These are phyloP conservation scores for Tetheella fluctuosa DNA, from an alignment of 2,888 invertebrate species.

Conservation along the genomic window DNA sequence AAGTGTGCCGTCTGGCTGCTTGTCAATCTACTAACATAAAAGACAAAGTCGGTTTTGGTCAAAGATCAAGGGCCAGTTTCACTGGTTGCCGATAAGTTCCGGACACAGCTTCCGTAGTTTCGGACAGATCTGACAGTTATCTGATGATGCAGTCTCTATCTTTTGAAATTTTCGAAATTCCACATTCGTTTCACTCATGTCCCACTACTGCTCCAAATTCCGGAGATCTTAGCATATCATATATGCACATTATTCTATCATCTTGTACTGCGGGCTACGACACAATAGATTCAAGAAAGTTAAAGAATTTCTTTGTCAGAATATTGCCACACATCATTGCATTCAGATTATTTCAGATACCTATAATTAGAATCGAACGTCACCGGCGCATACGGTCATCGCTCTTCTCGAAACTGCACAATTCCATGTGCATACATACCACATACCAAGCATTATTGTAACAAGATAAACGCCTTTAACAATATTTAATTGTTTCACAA, in stretches of 20 bases:
- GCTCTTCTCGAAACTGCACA: conserved; percentile 60
- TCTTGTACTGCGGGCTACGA: neutral
- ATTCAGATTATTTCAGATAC: conserved; percentile 3
- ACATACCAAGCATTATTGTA: neutral
- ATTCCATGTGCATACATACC: conserved; percentile 34
- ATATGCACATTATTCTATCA: neutral
- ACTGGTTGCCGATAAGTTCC: too few relatives aligned
- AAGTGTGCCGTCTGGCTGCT: too few relatives aligned
- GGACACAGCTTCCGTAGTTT: too few relatives aligned
- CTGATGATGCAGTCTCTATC: too few relatives aligned
- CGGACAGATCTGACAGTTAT: too few relatives aligned
- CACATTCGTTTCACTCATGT: too few relatives aligned
- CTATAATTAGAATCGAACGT: conserved; percentile 61
- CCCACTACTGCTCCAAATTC: too few relatives aligned
- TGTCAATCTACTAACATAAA: too few relatives aligned
- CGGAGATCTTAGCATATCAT: too few relatives aligned
- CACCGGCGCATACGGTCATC: conserved; percentile 61
- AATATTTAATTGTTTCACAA: conserved; percentile 4
- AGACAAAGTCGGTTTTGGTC: too few relatives aligned
- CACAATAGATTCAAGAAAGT: neutral
- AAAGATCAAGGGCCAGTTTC: too few relatives aligned
- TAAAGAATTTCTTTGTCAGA: neutral
- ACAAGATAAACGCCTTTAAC: neutral
- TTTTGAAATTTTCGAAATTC: too few relatives aligned
- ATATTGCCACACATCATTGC: neutral